Evolutionary conservation across 2,888 invertebrate species (phyloP), one percentile per base, ranked within the genome.

Genomic region (Oconnorella tubifera): DNA sequence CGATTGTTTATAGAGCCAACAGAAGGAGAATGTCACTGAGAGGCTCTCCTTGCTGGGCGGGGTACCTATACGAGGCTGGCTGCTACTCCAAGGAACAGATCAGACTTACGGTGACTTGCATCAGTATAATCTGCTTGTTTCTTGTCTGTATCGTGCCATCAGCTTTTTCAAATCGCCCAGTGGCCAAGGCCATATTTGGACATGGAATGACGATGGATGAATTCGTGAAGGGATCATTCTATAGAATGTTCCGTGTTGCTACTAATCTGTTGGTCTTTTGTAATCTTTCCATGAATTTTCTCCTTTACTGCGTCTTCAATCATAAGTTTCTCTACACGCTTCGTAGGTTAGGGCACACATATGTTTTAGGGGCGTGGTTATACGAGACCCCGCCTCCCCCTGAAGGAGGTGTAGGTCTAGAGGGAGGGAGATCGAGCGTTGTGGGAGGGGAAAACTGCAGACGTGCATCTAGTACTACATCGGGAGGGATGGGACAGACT

Each of bases 291-390:
- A 69, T 78, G 4, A 80, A 79, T 68, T 80, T 79, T 67, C 74
- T 80, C 33, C 71, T 79, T 29, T 80, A 78, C 70, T 77, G 77
- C 64, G 75, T 77, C 53, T 78, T 79, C 62, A 80, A 69, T 62
- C 60, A 69, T 62, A 70, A 71, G 66, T 69, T 69, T 55, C 56
- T 66, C 29, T 57, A 58, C n/a, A 62, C 68, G 0, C 56, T 67
- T 31, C 62, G 62, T 28, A 32, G 29, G 32, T 33, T 62, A 32
- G 31, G 62, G 3, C 53, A 49, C 55, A 60, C 51, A n/a, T 60
- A 49, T 32, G 32, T 60, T 4, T 6, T 29, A 19, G 32, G 60
- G 23, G 60, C 60, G 14, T 23, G 14, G 40, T 14, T 40, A 40
- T 19, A 40, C 19, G 40, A 40, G 40, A 19, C 40, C 19, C 40